Evolutionary conservation across 2,888 invertebrate genomes (phyloP), one percentile per base, ranked within the genome.

Genomic region (Pachycephus smyrnensis): DNA sequence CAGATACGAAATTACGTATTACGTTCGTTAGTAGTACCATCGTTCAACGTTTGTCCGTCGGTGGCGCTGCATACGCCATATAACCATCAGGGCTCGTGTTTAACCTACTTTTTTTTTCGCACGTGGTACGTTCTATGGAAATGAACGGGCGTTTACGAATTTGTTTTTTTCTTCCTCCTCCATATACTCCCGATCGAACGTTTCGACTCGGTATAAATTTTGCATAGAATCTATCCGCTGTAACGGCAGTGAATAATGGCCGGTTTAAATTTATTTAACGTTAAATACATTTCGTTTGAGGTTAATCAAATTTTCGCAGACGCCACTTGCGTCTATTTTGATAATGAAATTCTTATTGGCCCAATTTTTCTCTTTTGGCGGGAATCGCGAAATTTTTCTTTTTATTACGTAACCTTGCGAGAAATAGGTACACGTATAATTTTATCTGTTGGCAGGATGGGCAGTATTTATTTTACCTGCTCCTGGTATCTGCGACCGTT

Each of bases 31-130:
- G 23, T 55, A 55, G 55, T 55, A 23, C 6, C 23, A 9, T 55
- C 0, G 23, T 55, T 55, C 55, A 9, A 23, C 55, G 55, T 55
- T 9, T 23, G 55, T 55, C 55, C 55, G 55, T 2, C 55, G 23
- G 55, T 55, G 55, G 55, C 55, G 55, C 55, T 23, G 1, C 9
- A 23, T 0, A 15, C 55, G 55, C 4, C 40, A 0, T 40, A 15
- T 40, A 15, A 40, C 40, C 6, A 15, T 40, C 40, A 3, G 3
- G 30, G 11, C 71, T 33, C 71, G 71, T 71, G 71, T 71, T 71
- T 31, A 71, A 71, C 71, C 71, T 71, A 71, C 31, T 71, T 71
- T 31, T 31, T 31, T 6, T 23, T 55, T 71, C 71, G 71, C 71
- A 71, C 31, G 71, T 32, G 71, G 3, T 71, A 12, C 71, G 32